Evolutionary conservation across 2,797 vertebrate species (phyloP), one percentile per base, ranked within the genome.

Genomic region (Sus cebifrons): DNA sequence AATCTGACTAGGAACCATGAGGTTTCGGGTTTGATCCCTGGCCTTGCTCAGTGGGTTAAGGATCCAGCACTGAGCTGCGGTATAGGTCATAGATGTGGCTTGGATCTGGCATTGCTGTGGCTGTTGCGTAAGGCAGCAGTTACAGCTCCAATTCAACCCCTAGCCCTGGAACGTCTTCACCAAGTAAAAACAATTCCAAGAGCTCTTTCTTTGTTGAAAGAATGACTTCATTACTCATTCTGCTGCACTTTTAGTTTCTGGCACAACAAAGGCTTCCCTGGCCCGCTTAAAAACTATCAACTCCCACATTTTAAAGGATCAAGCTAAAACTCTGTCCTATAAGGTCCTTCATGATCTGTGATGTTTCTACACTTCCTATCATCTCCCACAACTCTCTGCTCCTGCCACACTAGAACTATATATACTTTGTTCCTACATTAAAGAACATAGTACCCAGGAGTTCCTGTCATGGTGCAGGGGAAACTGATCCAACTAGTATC

Each of bases 131-230:
- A 10, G 44, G 6, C 44, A 49, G 44, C 44, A 49, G 44, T 49
- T 49, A 49, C 44, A 49, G 6, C 44, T 49, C 44, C 44, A 49
- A 49, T 49, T 49, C 44, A 49, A 49, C 44, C 78, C 58, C 74
- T 12, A 54, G 13, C 74, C 40, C 44, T 7, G 44, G 44, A 49
- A 49, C 44, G 6, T 49, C 44, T 71, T 71, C 10, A 18, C 25
- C 29, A 73, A 25, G 6, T 0, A 86, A 16, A 52, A 6, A 56
- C 21, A 5, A 3, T 20, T 67, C 32, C n/a, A 27, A 83, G 54
- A 3, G 15, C 5, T 5, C 6, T 44, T 0, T 16, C 49, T 29
- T 52, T 44, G n/a, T 36, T 40, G 1, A 86, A 40, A 0, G 7
- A 73, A 64, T 13, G 10, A 62, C 36, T 40, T 83, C 20, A 23